Conservation (phyloP, 2,113 vertebrate genomes). For the Gopherus flavomarginatus region DNA sequence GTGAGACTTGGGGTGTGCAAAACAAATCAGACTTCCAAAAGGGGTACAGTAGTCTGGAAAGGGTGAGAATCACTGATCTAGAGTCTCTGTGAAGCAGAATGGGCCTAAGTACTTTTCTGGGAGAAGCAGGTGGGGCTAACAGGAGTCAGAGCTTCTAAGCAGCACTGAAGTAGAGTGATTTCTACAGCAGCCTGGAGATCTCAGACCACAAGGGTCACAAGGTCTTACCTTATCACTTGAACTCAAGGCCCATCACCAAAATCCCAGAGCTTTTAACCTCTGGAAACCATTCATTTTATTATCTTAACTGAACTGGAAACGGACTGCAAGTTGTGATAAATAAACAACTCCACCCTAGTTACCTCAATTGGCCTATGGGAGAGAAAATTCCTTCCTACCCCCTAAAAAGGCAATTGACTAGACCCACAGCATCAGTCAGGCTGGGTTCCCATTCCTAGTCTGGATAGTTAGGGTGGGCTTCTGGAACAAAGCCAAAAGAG, state of each 20-base stretch:
- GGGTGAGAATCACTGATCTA: no score
- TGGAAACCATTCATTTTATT: background rate
- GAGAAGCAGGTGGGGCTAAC: background rate
- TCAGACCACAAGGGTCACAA: no score
- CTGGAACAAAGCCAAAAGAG: background rate
- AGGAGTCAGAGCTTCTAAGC: background rate
- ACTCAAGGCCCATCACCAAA: background rate
- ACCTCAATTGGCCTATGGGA: background rate
- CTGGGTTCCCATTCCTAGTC: background rate
- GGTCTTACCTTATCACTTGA: background rate
- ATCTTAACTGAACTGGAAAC: background rate
- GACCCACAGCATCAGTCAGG: background rate
- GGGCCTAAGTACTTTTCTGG: background rate
- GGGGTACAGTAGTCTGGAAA: no score
- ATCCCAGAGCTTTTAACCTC: background rate
- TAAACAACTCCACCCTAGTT: background rate
- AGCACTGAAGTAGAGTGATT: fast-evolving
- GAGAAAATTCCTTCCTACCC: background rate
- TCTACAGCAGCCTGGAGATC: background rate
- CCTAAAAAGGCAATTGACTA: background rate
- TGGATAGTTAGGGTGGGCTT: background rate
- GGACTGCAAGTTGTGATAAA: background rate
- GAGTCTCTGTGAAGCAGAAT: background rate
- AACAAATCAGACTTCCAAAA: no score
- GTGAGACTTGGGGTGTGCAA: no score